Evolutionary conservation across 2,888 invertebrate species (phyloP), one percentile per base, ranked within the genome.

Genomic region (Papilio protenor): DNA sequence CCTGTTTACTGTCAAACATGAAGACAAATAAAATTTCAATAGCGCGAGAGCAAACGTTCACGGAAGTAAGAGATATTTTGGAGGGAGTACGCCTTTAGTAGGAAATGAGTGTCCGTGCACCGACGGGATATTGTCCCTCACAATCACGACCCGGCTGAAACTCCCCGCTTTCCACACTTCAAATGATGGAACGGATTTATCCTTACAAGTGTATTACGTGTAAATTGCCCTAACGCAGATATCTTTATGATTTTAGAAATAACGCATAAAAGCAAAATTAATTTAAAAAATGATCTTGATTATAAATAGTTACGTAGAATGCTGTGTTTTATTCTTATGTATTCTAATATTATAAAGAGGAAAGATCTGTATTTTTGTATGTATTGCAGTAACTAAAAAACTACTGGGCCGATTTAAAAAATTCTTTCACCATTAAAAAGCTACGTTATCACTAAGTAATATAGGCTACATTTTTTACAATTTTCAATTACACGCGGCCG

Each of bases 81-180:
- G 87, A 90, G 87, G 84, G 87, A 87, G 88, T 88, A 87, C 87
- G 85, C 88, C 88, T 87, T 86, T 85, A 88, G 81, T 90, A 92
- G 94, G 94, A 94, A 94, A 94, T 94, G 93, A 94, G 92, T 87
- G 89, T 89, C 90, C 90, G 91, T 90, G 92, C 88, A 88, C 93
- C 92, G 88, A 83, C 91, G 94, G 94, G 94, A 94, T 93, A 94
- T 93, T 92, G 92, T 91, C 91, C 91, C 90, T 90, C 87, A 90
- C 89, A 91, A 93, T 92, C 92, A 93, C 92, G 92, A 91, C 89
- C 89, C 90, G 88, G 90, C 88, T 89, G 87, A 90, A 92, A 90
- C 90, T 89, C 87, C 87, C 88, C 87, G 87, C 69, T 89, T 91
- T 88, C 91, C 87, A 90, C 87, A 89, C 89, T 93, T 91, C 92